A percentile compares a stretch with the other conserved stretches of the same genome.
These are phyloP conservation scores for Scaptomyza montana DNA, from an alignment of 1,140 invertebrate species.

Conservation along the genomic window DNA sequence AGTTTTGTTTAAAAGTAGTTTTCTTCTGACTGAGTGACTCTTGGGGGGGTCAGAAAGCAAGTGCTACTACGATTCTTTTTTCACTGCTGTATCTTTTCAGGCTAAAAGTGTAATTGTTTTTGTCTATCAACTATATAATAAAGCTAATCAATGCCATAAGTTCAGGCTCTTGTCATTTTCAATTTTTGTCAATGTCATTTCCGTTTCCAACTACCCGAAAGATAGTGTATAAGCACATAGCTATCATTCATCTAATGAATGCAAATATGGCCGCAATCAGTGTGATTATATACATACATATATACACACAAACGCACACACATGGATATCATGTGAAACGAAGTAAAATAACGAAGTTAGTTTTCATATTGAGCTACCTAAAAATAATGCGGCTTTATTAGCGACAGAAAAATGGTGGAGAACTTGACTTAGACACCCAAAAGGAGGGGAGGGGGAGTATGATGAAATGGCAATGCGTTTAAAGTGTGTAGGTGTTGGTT, in stretches of 20 bases:
- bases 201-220: not conserved
- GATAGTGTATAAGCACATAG: slow-evolving; percentile 4
- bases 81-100: too few relatives aligned
- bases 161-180: too few relatives aligned
- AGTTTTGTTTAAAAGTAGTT: too few relatives aligned
- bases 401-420: slow-evolving; percentile 21
- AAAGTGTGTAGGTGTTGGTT: not conserved
- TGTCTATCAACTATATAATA: too few relatives aligned
- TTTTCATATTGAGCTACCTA: slow-evolving; percentile 48
- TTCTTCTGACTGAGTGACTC: too few relatives aligned
- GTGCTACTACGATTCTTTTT: too few relatives aligned
- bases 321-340: slow-evolving; percentile 3
- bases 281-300: slow-evolving; percentile 24
- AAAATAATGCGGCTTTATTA: slow-evolving; percentile 49
- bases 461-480: not conserved
- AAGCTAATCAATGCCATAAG: too few relatives aligned
- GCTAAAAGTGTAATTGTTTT: too few relatives aligned
- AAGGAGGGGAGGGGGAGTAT: too few relatives aligned
- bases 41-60: too few relatives aligned
- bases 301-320: slow-evolving; percentile 16
- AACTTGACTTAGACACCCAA: too few relatives aligned
- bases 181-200: too few relatives aligned
- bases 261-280: slow-evolving; percentile 51
- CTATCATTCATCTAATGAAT: slow-evolving; percentile 50
- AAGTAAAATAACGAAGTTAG: slow-evolving; percentile 43